These are phyloP conservation scores for Agriopis aurantiaria DNA, from an alignment of 2,888 invertebrate species.

Conservation along the genomic window DNA sequence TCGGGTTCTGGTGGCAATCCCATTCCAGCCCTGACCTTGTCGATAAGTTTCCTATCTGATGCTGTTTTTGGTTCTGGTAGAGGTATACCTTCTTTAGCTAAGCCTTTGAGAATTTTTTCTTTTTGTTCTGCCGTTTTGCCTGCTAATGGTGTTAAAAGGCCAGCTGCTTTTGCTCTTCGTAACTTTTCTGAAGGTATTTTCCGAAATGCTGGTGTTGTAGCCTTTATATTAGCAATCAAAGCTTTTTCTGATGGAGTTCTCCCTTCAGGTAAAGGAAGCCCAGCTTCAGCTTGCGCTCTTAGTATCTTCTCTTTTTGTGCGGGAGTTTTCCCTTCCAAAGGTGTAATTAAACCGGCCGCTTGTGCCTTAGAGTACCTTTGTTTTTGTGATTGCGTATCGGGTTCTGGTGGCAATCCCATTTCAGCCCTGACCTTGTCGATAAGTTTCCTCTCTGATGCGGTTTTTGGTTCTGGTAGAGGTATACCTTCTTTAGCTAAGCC, in stretches of 20 bases:
- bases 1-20: constrained; percentile 10
- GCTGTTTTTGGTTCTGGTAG: constrained; percentile 45
- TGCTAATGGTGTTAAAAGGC: constrained; percentile 47
- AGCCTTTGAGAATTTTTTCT: constrained; percentile 43
- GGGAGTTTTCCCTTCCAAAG: constrained; percentile 50
- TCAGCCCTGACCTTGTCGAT: constrained; percentile 47
- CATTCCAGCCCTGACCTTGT: constrained; percentile 38
- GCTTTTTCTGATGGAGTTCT: no score
- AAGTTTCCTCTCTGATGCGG: constrained; percentile 46
- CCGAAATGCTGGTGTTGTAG: constrained; percentile 22
- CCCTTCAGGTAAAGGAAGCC: constrained; percentile 43
- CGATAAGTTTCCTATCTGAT: constrained; percentile 55
- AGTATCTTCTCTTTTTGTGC: constrained; percentile 53
- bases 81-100: constrained; percentile 49
- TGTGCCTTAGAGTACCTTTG: background rate
- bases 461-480: constrained; percentile 48
- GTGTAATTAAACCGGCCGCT: background rate
- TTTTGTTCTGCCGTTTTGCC: constrained; percentile 51
- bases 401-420: constrained; percentile 40
- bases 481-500: constrained; percentile 48
- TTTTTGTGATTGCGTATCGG: constrained; percentile 31
- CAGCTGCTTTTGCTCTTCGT: constrained; percentile 43
- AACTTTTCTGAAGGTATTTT: constrained; percentile 54
- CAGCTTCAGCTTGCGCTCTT: constrained; percentile 44
- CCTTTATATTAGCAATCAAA: no score